Evolutionary conservation across 1,140 invertebrate genomes (phyloP).

Genomic region (Drosophila repletoides): DNA sequence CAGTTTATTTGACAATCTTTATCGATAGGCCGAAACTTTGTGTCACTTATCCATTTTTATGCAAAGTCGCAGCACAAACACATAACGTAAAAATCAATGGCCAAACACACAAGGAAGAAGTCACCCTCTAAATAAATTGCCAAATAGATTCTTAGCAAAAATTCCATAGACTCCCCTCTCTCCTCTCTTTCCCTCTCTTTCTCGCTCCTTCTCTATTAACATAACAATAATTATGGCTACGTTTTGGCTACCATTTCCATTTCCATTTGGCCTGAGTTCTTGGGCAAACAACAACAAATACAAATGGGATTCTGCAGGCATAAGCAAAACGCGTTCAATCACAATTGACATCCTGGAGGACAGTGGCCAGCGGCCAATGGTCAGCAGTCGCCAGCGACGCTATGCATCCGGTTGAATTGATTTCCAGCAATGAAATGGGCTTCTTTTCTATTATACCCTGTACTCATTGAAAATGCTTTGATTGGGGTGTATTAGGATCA

Average conservation of each 20-base stretch:
- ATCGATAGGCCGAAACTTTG: background rate
- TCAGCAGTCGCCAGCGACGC: conserved; percentile 36
- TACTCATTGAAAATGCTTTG: too few relatives aligned
- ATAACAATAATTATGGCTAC: conserved; percentile 75
- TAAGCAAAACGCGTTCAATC: conserved; percentile 60
- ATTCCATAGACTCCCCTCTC: too few relatives aligned
- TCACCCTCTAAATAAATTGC: conserved; percentile 43
- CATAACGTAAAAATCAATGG: conserved; percentile 57
- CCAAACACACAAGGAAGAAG: conserved; percentile 17
- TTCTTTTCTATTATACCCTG: conserved; percentile 1
- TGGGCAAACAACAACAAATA: conserved; percentile 47
- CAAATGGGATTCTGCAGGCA: conserved; percentile 58
- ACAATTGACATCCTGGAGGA: conserved; percentile 60
- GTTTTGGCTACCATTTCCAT: conserved; percentile 48
- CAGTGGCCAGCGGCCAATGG: conserved; percentile 11
- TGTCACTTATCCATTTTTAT: conserved; percentile 54
- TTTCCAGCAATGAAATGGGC: conserved; percentile 33
- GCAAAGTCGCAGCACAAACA: conserved; percentile 70
- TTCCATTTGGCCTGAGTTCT: conserved; percentile 57
- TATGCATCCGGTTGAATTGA: conserved; percentile 77
- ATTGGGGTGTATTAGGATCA: too few relatives aligned
- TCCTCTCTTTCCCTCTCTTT: too few relatives aligned
- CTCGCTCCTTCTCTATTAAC: conserved; percentile 61
- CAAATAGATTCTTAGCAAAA: too few relatives aligned
- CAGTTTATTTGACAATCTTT: conserved; percentile 11